phyloP scores from a whole-genome alignment of 1,140 invertebrate genomes.

The Papilio dardanus region DNA sequence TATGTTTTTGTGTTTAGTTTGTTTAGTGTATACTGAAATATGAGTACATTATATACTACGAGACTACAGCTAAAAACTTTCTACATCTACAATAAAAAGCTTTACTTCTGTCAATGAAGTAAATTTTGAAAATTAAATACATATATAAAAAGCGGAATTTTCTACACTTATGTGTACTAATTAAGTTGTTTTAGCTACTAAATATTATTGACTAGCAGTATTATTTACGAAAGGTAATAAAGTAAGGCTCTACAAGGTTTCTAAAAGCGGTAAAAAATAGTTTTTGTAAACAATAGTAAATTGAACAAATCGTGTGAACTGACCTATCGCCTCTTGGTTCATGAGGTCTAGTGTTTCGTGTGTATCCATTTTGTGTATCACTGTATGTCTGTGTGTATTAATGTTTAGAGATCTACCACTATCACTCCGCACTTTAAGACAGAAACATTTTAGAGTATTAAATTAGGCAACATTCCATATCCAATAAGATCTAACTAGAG shows the following conservation, averaged over 20 bases:
- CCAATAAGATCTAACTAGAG: neutral
- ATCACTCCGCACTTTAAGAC: conserved; percentile 42
- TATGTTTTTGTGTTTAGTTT: conserved; percentile 7
- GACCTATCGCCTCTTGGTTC: conserved; percentile 74
- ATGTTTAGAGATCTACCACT: neutral
- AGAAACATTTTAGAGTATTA: neutral
- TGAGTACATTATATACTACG: neutral
- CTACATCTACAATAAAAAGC: neutral
- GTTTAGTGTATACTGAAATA: neutral
- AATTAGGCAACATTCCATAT: neutral
- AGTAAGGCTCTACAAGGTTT: neutral
- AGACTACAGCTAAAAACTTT: neutral
- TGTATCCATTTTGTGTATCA: conserved; percentile 64
- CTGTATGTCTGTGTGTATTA: conserved; percentile 43
- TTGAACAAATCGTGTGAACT: conserved; percentile 47
- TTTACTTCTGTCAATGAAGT: conserved; percentile 10
- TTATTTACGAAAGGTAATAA: conserved; percentile 4
- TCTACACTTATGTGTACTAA: neutral
- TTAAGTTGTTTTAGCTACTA: neutral
- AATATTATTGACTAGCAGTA: neutral
- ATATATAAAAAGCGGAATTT: neutral
- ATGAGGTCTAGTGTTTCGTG: conserved; percentile 67
- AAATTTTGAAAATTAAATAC: neutral
- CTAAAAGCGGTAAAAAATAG: neutral
- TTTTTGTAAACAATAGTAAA: neutral